Evolutionary conservation across 1,140 invertebrate species (phyloP), one percentile per base, ranked within the genome.

Genomic region (Trichonephila clavipes): DNA sequence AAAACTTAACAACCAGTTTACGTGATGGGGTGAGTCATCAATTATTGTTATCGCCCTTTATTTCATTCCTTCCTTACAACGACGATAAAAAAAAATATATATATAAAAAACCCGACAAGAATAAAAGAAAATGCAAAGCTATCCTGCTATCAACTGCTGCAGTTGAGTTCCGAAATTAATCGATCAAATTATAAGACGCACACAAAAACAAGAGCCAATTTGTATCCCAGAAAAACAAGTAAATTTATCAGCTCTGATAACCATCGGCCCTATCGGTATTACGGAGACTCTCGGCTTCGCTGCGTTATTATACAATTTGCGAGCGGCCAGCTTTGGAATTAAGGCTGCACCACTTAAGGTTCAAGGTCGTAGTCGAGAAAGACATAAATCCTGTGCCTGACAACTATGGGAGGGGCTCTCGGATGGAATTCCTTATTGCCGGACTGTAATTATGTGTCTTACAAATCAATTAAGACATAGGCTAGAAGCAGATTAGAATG

Each of bases 391-490:
- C 24, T 21, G 28, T 18, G 61, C 72, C 59, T 85, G 64, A 92
- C 40, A 85, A 66, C 16, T 77, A 62, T 44, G 89, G 89, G 69
- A 82, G 89, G 89, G 89, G 87, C 89, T n/a, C 62, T 16, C n/a
- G 89, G 24, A 61, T 61, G 59, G 58, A 90, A 90, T 90, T 81
- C 89, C 77, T 81, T 62, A 7, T 62, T 24, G n/a, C n/a, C n/a
- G 77, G 24, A 82, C 89, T 90, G 72, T 58, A 90, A 90, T 90
- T 90, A 90, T 90, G 59, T 90, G 58, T 82, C 90, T 92, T 92
- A 92, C 90, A 92, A 92, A 92, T 92, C 91, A 92, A 92, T 92
- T 92, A 92, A 92, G 91, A 85, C 40, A 69, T 51, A 34, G 28
- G 51, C 24, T n/a, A 40, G 18, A n/a, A 28, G 51, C 59, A 92